Evolutionary conservation across 2,888 invertebrate species (phyloP).

Genomic region (Caenorhabditis sp.): DNA sequence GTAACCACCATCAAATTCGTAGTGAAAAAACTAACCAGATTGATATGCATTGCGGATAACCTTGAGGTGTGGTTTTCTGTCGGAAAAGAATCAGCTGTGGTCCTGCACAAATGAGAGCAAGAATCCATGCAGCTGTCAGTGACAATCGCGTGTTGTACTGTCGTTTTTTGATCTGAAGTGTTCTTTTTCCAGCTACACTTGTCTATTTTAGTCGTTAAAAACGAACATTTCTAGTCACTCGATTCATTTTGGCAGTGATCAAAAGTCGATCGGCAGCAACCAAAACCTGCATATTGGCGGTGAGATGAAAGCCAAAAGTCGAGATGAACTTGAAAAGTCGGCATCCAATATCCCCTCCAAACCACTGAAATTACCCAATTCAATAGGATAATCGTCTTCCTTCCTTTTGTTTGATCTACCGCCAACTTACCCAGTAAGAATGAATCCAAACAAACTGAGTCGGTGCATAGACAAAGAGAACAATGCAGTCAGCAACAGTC

Average conservation of each 20-base stretch:
- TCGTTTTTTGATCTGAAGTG: constrained; percentile 52
- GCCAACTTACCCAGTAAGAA: constrained; percentile 65
- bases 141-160: constrained; percentile 68
- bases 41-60: constrained; percentile 71
- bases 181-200: background rate
- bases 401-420: too few relatives aligned
- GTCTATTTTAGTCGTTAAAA: background rate
- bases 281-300: constrained; percentile 76
- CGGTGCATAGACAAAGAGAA: constrained; percentile 75
- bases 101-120: constrained; percentile 70
- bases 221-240: constrained; percentile 59
- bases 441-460: constrained; percentile 73
- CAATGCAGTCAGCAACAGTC: constrained; percentile 71
- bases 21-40: constrained; percentile 58
- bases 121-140: constrained; percentile 67
- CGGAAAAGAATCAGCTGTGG: constrained; percentile 73
- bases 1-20: background rate
- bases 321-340: constrained; percentile 72
- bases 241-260: constrained; percentile 71
- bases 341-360: constrained; percentile 70
- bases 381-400: too few relatives aligned
- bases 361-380: constrained; percentile 66
- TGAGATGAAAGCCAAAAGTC: constrained; percentile 74
- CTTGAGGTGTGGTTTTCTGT: constrained; percentile 46
- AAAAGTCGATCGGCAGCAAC: constrained; percentile 74